These are phyloP conservation scores for Hydrolagus affinis DNA, from an alignment of 2,113 vertebrate species.

Conservation along the genomic window DNA sequence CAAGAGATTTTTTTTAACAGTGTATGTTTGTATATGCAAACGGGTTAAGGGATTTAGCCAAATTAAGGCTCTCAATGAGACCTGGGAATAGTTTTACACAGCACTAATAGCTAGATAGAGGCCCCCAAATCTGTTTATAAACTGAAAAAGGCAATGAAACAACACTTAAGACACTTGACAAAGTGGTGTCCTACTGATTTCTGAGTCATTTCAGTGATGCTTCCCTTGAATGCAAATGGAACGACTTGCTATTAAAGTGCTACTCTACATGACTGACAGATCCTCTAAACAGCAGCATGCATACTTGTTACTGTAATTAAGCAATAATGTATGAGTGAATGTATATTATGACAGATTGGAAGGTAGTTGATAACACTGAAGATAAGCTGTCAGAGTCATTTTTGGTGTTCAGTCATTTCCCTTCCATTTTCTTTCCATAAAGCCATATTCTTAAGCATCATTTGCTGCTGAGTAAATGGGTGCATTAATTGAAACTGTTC, in stretches of 20 bases:
- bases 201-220: constrained; percentile 39
- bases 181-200: constrained; percentile 1
- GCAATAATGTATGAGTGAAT: constrained; percentile 68
- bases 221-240: constrained; percentile 49
- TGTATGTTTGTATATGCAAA: too few species aligned
- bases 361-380: constrained; percentile 69
- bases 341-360: constrained; percentile 71
- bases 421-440: constrained; percentile 49
- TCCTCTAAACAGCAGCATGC: constrained; percentile 55
- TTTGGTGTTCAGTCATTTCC: constrained; percentile 76
- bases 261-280: constrained; percentile 63
- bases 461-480: constrained; percentile 23
- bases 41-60: too few species aligned
- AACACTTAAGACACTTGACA: too few species aligned
- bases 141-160: too few species aligned
- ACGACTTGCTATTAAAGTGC: constrained; percentile 47
- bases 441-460: constrained; percentile 19
- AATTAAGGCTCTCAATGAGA: too few species aligned
- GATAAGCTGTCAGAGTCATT: constrained; percentile 71
- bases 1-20: too few species aligned
- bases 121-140: too few species aligned
- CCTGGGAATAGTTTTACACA: too few species aligned
- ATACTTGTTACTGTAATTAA: constrained; percentile 61
- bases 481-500: neutral
- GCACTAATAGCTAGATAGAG: too few species aligned